A percentile compares a stretch with the other conserved stretches of the same genome.
Conservation (phyloP, 2,888 invertebrate species). For the Cheilosia vulpina region DNA sequence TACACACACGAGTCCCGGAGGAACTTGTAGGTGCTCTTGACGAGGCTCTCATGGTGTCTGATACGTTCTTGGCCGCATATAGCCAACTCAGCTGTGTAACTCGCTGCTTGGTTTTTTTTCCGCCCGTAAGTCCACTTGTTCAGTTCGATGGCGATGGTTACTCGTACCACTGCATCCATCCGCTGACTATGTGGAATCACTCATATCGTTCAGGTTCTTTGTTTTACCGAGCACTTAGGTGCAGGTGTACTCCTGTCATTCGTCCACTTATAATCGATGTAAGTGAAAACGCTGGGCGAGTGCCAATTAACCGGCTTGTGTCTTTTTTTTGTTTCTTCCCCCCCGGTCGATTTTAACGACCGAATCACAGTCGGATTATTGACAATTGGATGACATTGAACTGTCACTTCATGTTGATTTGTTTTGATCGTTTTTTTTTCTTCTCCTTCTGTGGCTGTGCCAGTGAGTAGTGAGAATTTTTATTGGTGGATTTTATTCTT, state of each 20-base stretch:
- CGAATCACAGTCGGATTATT: slow-evolving; percentile 31
- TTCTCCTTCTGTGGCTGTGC: background rate
- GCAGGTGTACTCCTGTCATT: slow-evolving; percentile 5
- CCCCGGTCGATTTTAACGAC: slow-evolving; percentile 13
- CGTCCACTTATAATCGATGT: slow-evolving; percentile 48
- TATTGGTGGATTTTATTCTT: too few species aligned
- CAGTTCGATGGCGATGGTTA: background rate
- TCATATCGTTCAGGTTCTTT: slow-evolving; percentile 30
- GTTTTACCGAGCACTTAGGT: background rate
- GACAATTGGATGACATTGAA: slow-evolving; percentile 47
- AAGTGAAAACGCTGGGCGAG: slow-evolving; percentile 31
- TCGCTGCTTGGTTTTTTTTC: background rate
- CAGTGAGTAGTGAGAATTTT: too few species aligned
- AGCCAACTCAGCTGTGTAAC: slow-evolving; percentile 2
- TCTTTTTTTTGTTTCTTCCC: background rate
- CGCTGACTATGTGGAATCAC: slow-evolving; percentile 28
- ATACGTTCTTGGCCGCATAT: slow-evolving; percentile 23
- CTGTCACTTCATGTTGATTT: slow-evolving; percentile 30
- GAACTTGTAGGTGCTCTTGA: slow-evolving; percentile 35
- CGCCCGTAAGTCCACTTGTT: background rate
- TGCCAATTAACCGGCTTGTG: slow-evolving; percentile 45
- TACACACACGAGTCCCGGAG: slow-evolving; percentile 10
- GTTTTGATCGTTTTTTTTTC: background rate
- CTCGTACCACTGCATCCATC: slow-evolving; percentile 7
- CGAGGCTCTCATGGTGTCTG: slow-evolving; percentile 7